Conservation (phyloP, 2,888 invertebrate species). For the Monopis laevigella region DNA sequence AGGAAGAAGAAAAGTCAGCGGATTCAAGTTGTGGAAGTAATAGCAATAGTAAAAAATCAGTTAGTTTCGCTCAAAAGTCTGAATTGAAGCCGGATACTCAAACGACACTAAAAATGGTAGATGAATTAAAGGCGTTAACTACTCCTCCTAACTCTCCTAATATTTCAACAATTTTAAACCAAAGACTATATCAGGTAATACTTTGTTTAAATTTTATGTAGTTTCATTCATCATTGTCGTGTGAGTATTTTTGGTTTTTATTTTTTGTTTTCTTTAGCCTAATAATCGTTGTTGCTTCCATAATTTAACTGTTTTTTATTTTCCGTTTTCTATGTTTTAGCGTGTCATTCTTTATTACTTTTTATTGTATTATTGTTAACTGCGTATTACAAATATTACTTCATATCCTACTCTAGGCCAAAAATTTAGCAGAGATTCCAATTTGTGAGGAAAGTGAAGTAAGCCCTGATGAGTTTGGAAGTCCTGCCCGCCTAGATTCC, state of each 20-base stretch:
- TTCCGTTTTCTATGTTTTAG: slow-evolving; percentile 14
- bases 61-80: slow-evolving; percentile 77
- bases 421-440: slow-evolving; percentile 70
- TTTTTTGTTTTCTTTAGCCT: slow-evolving; percentile 5
- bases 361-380: slow-evolving; percentile 14
- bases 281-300: slow-evolving; percentile 11
- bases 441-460: slow-evolving; percentile 72
- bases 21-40: slow-evolving; percentile 68
- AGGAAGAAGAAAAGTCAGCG: slow-evolving; percentile 67
- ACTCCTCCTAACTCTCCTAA: slow-evolving; percentile 82
- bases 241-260: slow-evolving; percentile 41
- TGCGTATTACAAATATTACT: background rate
- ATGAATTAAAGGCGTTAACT: slow-evolving; percentile 59
- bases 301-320: slow-evolving; percentile 19
- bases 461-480: slow-evolving; percentile 67
- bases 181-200: slow-evolving; percentile 68
- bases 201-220: slow-evolving; percentile 23
- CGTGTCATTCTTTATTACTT: slow-evolving; percentile 14
- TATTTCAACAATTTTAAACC: slow-evolving; percentile 70
- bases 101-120: slow-evolving; percentile 59
- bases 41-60: slow-evolving; percentile 76
- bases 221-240: slow-evolving; percentile 45
- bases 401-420: slow-evolving; percentile 40
- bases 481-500: slow-evolving; percentile 51
- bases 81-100: slow-evolving; percentile 40